Conservation (phyloP, 2,888 invertebrate species). For the Drosophila merina region DNA sequence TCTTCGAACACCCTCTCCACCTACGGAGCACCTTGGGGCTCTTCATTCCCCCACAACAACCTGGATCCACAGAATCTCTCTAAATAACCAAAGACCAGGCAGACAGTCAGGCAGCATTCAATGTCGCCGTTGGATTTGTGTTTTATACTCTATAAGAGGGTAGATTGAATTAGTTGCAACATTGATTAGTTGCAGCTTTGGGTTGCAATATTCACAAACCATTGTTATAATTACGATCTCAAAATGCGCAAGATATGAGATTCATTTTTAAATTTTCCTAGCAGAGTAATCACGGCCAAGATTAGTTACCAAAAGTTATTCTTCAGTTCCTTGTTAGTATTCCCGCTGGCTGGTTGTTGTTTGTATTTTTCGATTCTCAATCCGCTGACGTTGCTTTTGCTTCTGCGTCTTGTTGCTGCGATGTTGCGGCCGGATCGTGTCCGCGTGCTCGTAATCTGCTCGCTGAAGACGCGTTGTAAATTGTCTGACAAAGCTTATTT, state of each 20-base stretch:
- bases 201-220: no score
- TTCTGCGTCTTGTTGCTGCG: conserved; percentile 11
- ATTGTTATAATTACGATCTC: neutral
- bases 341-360: conserved; percentile 12
- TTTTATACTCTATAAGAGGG: conserved; percentile 11
- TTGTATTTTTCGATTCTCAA: conserved; percentile 12
- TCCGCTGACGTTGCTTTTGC: conserved; percentile 11
- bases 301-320: no score
- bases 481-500: conserved; percentile 82
- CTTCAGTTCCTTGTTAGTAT: conserved; percentile 22
- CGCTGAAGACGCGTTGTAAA: conserved; percentile 82
- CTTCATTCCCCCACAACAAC: neutral
- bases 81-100: conserved; percentile 54
- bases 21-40: neutral
- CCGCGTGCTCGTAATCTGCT: conserved; percentile 79
- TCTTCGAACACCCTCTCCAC: conserved; percentile 12
- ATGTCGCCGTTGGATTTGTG: conserved; percentile 20
- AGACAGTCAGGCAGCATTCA: conserved; percentile 66
- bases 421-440: conserved; percentile 49
- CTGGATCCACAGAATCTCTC: conserved; percentile 10
- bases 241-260: neutral
- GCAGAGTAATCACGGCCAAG: no score
- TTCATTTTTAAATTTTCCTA: no score
- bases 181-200: no score
- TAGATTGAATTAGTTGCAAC: neutral